phyloP scores from a whole-genome alignment of 1,140 invertebrate genomes.

The Prorops nasuta region DNA sequence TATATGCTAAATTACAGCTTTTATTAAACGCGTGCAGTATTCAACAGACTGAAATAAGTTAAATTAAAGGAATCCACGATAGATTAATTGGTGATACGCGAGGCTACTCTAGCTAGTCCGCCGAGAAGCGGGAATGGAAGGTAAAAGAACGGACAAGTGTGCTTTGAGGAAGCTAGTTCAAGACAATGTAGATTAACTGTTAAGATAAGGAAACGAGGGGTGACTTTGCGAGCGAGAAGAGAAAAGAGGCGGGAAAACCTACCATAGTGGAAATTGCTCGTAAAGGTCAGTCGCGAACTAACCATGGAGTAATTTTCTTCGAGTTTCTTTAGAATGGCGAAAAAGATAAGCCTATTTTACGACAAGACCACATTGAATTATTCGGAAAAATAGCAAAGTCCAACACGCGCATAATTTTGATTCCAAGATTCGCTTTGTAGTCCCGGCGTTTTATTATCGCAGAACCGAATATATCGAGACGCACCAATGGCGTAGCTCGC shows the following conservation, averaged over 20 bases:
- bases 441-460: too few species aligned
- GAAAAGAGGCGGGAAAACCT: conserved; percentile 3
- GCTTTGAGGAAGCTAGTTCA: too few species aligned
- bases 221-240: conserved; percentile 3
- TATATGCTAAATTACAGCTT: too few species aligned
- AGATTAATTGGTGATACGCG: too few species aligned
- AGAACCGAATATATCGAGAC: too few species aligned
- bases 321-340: conserved; percentile 10
- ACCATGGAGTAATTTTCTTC: conserved; percentile 30
- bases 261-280: conserved; percentile 19
- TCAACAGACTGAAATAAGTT: too few species aligned
- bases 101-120: too few species aligned
- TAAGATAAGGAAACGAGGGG: conserved; percentile 42
- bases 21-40: too few species aligned
- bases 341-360: conserved; percentile 37
- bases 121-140: too few species aligned
- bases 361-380: conserved; percentile 12
- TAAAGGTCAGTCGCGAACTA: conserved; percentile 37
- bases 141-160: too few species aligned
- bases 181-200: conserved; percentile 54
- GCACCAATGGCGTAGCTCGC: too few species aligned
- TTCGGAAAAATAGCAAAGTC: conserved; percentile 15
- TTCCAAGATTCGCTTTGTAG: conserved; percentile 1
- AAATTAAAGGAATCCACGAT: too few species aligned
- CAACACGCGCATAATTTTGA: not conserved